Evolutionary conservation across 2,113 vertebrate genomes (phyloP).

Genomic region (Prolemur simus): DNA sequence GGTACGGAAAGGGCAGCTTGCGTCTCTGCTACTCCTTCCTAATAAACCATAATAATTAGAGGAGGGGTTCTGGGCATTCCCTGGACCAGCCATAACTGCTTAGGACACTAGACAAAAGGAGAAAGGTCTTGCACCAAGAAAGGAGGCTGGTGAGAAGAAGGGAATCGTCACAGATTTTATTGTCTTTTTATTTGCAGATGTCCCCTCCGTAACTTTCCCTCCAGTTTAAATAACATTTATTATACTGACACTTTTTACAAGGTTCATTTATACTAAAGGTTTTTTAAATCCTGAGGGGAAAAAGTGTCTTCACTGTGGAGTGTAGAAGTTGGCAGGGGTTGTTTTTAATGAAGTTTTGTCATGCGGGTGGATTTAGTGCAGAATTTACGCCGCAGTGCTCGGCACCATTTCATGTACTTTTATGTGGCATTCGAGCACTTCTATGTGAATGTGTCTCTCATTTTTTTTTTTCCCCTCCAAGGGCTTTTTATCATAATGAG

Average conservation of each 20-base stretch:
- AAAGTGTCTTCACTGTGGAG: neutral
- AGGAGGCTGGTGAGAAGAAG: neutral
- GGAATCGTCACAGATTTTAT: neutral
- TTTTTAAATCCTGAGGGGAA: neutral
- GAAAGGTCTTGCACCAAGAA: neutral
- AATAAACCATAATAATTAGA: neutral
- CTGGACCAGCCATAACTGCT: neutral
- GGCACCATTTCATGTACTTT: neutral
- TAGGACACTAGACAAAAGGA: neutral
- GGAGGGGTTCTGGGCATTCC: neutral
- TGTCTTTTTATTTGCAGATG: neutral
- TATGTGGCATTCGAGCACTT: neutral
- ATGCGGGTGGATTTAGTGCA: conserved; percentile 46
- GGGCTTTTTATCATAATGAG: neutral
- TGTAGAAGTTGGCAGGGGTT: neutral
- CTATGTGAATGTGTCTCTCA: neutral
- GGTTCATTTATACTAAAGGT: neutral
- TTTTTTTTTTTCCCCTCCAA: conserved; percentile 33
- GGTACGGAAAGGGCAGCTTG: neutral
- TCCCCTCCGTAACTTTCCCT: neutral
- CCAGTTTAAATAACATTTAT: neutral
- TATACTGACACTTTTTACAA: neutral
- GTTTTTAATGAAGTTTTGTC: conserved; percentile 30
- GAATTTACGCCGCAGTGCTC: neutral
- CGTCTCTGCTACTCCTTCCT: neutral